phyloP scores from a whole-genome alignment of 2,797 vertebrate species.

The Thripadectes ignobilis region DNA sequence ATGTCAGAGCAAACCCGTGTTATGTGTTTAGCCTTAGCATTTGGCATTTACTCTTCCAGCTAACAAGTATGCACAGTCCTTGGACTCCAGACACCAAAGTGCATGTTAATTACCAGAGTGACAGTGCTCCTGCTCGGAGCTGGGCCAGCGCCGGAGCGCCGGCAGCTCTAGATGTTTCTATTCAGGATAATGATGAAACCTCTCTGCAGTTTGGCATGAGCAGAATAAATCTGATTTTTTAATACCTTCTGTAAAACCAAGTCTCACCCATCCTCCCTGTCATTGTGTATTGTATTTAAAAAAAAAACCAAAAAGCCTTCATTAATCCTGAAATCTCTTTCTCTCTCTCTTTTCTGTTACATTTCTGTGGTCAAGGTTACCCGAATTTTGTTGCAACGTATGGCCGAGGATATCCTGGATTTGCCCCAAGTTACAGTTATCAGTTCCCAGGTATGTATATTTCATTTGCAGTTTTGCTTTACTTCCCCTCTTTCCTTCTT shows the following conservation, averaged over 20 bases:
- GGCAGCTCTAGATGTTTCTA: not conserved
- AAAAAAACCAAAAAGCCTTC: not conserved
- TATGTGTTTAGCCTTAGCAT: slow-evolving; percentile 77
- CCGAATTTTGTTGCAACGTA: slow-evolving; percentile 99
- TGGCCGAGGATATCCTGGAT: slow-evolving; percentile 97
- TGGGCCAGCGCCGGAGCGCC: not conserved
- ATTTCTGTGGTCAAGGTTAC: slow-evolving; percentile 85
- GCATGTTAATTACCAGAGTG: slow-evolving; percentile 73
- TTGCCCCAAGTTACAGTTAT: slow-evolving; percentile 98
- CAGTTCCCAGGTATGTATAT: slow-evolving; percentile 95
- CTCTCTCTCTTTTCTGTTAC: not conserved
- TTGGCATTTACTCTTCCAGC: slow-evolving; percentile 84
- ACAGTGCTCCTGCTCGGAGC: slow-evolving; percentile 10
- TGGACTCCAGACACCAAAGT: slow-evolving; percentile 63
- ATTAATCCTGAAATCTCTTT: not conserved
- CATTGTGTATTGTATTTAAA: not conserved
- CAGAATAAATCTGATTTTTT: not conserved
- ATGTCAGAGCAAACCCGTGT: slow-evolving; percentile 83
- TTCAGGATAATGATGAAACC: not conserved
- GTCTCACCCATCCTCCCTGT: not conserved
- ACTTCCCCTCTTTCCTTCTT: not conserved
- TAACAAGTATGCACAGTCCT: slow-evolving; percentile 71
- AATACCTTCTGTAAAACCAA: not conserved
- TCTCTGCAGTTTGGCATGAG: not conserved
- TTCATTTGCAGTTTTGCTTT: not conserved